These are phyloP conservation scores for Bacillus rossius DNA, from an alignment of 1,140 invertebrate species.

Conservation along the genomic window DNA sequence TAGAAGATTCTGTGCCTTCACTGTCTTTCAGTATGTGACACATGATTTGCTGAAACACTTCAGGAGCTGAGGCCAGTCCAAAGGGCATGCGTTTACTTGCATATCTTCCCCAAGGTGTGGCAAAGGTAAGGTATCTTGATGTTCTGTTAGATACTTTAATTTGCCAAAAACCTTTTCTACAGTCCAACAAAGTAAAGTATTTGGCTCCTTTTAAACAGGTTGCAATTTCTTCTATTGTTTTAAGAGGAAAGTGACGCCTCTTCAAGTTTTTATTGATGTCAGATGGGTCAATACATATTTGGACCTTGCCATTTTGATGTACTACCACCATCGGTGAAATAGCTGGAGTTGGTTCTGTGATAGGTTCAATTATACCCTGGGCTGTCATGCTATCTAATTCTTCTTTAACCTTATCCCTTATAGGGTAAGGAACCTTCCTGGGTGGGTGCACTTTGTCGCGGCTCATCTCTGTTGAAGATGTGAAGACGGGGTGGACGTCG, in stretches of 20 bases:
- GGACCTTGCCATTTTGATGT: conserved; percentile 1
- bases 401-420: conserved; percentile 8
- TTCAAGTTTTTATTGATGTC: conserved; percentile 2
- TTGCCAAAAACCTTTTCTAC: conserved; percentile 9
- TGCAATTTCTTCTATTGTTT: conserved; percentile 1
- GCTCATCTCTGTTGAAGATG: no score
- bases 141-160: conserved; percentile 1
- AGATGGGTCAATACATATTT: conserved; percentile 11
- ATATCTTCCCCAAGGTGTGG: conserved; percentile 30
- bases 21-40: no score
- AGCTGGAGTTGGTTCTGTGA: conserved; percentile 1
- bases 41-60: no score
- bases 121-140: conserved; percentile 22
- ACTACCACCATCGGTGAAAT: conserved; percentile 10
- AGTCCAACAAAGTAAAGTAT: conserved; percentile 5
- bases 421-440: conserved; percentile 1
- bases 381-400: conserved; percentile 6
- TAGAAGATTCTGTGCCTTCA: no score
- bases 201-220: neutral
- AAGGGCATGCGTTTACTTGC: conserved; percentile 30
- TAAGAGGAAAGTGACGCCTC: conserved; percentile 1
- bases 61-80: no score
- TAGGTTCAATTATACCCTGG: conserved; percentile 3
- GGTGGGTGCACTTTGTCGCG: no score
- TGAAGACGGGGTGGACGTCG: no score